A percentile compares a stretch with the other conserved stretches of the same genome.
Conservation (phyloP, 2,797 vertebrate genomes). For the Pangasius larnaudii region DNA sequence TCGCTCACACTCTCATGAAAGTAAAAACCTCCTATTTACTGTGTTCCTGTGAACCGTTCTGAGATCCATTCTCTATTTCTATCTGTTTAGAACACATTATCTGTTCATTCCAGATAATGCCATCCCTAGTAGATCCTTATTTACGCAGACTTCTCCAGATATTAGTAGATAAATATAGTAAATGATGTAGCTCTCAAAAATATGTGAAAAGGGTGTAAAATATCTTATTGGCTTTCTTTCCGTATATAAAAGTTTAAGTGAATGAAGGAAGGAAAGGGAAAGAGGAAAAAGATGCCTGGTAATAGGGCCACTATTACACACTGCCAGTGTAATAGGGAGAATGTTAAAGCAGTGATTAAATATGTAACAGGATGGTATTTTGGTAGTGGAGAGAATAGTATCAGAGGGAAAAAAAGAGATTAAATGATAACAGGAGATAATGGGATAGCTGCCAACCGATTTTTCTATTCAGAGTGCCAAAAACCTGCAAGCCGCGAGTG, state of each 20-base stretch:
- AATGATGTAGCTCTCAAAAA: not conserved
- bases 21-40: not conserved
- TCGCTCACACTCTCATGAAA: not conserved
- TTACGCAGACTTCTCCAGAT: not conserved
- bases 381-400: conserved; percentile 39
- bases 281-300: conserved; percentile 16
- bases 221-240: not conserved
- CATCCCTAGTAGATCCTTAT: not conserved
- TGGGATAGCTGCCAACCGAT: conserved; percentile 25
- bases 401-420: conserved; percentile 24
- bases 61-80: not conserved
- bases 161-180: not conserved
- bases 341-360: conserved; percentile 48
- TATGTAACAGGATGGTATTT: conserved; percentile 52
- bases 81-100: not conserved
- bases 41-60: not conserved
- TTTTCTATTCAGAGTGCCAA: conserved; percentile 14
- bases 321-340: conserved; percentile 13
- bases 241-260: not conserved
- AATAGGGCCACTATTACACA: conserved; percentile 5
- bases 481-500: not conserved
- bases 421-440: conserved; percentile 43
- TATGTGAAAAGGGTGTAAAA: not conserved
- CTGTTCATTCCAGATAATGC: not conserved
- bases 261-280: not conserved